Conservation (phyloP, 2,888 invertebrate species). For the Junonia oenone region DNA sequence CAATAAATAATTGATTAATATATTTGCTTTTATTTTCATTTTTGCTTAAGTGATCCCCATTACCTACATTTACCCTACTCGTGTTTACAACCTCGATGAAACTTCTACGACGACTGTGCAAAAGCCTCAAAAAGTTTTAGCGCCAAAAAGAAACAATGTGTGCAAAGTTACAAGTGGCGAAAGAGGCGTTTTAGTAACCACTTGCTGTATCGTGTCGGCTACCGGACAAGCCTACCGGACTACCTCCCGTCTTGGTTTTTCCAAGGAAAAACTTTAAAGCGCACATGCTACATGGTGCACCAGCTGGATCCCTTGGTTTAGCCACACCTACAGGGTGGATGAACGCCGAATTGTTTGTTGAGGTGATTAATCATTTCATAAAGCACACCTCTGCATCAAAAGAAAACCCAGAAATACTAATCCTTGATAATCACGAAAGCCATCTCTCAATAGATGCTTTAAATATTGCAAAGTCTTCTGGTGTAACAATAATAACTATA, state of each 20-base stretch:
- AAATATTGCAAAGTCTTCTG: constrained; percentile 17
- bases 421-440: constrained; percentile 31
- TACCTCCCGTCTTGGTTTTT: constrained; percentile 8
- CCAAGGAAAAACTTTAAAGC: constrained; percentile 9
- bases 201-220: constrained; percentile 33
- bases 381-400: not conserved
- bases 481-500: not conserved
- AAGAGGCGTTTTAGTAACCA: constrained; percentile 36
- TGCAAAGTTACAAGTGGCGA: constrained; percentile 29
- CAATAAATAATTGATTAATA: too few relatives aligned
- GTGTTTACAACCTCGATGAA: constrained; percentile 13
- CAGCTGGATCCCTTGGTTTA: constrained; percentile 5
- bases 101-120: constrained; percentile 11
- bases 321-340: not conserved
- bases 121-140: constrained; percentile 35
- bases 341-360: not conserved
- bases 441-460: constrained; percentile 35
- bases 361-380: not conserved
- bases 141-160: constrained; percentile 12
- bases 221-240: constrained; percentile 12
- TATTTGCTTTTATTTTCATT: too few relatives aligned
- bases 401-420: constrained; percentile 3
- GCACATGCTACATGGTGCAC: constrained; percentile 40
- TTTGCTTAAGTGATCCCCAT: too few relatives aligned
- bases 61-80: too few relatives aligned